Evolutionary conservation across 2,888 invertebrate species (phyloP).

Genomic region (Cepaea hortensis): DNA sequence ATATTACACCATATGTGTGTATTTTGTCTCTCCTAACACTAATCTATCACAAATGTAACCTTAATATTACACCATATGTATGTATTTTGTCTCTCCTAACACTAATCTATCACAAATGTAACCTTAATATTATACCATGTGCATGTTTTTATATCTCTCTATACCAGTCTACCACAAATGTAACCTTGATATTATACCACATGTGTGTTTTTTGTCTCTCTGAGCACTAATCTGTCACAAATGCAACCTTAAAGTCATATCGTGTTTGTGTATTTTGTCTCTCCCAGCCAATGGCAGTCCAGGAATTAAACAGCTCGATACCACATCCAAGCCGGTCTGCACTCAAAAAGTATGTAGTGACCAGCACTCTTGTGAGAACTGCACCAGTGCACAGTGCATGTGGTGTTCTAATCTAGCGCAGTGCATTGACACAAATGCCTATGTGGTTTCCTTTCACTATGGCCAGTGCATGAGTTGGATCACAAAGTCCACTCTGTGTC

Average conservation of each 20-base stretch:
- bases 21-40: no score
- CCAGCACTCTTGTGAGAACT: constrained; percentile 89
- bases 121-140: no score
- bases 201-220: no score
- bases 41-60: no score
- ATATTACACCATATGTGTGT: no score
- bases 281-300: background rate
- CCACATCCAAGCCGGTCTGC: constrained; percentile 8
- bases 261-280: background rate
- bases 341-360: constrained; percentile 86
- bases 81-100: no score
- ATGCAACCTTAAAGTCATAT: background rate
- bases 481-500: constrained; percentile 76
- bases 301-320: constrained; percentile 22
- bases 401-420: constrained; percentile 96
- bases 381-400: constrained; percentile 88
- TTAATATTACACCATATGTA: no score
- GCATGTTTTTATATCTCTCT: no score
- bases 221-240: no score
- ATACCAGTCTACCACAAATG: no score
- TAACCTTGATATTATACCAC: no score
- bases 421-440: constrained; percentile 97
- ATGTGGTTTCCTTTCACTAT: constrained; percentile 96
- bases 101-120: no score
- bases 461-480: constrained; percentile 99